Base-by-base conservation (phyloP, 2,113 vertebrate genomes). In the Dasyornis broadbenti region DNA sequence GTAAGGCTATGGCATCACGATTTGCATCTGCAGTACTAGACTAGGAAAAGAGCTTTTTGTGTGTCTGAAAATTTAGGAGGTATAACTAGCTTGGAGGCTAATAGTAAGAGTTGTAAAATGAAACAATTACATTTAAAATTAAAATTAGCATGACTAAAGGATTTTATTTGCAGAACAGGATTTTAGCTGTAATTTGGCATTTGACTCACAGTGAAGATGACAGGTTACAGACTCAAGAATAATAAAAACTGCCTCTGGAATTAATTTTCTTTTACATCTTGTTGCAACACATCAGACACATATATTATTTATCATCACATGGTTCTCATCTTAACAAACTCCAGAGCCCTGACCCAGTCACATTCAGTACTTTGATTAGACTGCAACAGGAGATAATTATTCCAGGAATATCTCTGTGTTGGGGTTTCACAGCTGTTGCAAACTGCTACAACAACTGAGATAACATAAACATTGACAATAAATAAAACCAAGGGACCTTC, bases 121-220 rank as follows among this genome's bases (percentile, higher is more conserved):
- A 95, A 95, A 95, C 89, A 96, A 91, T 89, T 94, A 91, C 52
- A 94, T 94, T 95, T 92, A 92, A 96, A 95, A 87, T 95, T 97
- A 71, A 88, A 96, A 97, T 92, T 92, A 96, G 47, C 59, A 70
- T 89, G 90, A 94, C 86, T 94, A 96, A 94, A 97, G 54, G 72
- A 91, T 96, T 94, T 92, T 64, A 83, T 96, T 94, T 94, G 81
- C 57, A 92, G 89, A 95, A 91, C 78, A 88, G 68, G 71, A 90
- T 96, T 96, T 94, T 61, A 94, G 59, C 65, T 92, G 73, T 82
- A 87, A 94, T 95, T 81, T 96, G 76, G 89, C 63, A 81, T 92
- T 94, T 95, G 90, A 93, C 27, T 95, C 31, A 22, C 40, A 92
- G 65, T 17, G 28, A 94, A 86, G 37, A 91, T 7, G 39, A 80